These are phyloP conservation scores for Desoria tigrina DNA, from an alignment of 2,888 invertebrate species.

Conservation along the genomic window DNA sequence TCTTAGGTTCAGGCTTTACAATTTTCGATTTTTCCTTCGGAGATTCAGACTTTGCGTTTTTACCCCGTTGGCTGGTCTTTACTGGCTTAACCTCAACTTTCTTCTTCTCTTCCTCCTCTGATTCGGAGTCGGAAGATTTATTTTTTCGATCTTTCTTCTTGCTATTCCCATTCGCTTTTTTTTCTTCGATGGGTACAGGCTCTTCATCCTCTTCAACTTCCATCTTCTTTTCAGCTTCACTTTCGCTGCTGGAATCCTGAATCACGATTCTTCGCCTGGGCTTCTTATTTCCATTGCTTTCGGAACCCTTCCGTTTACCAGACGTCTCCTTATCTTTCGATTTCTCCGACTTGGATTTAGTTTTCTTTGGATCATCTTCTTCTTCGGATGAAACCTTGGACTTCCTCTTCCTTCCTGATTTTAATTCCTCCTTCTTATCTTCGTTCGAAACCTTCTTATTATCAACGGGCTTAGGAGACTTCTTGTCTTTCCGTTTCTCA, in stretches of 20 bases:
- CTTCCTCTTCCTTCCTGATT: slow-evolving; percentile 27
- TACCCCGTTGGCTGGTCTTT: background rate
- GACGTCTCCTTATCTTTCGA: background rate
- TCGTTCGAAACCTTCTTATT: background rate
- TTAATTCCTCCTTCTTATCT: background rate
- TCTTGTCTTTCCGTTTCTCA: background rate
- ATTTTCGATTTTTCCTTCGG: background rate
- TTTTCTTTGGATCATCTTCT: slow-evolving; percentile 2
- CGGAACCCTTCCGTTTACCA: background rate
- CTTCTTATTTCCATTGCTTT: slow-evolving; percentile 16
- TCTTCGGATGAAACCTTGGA: slow-evolving; percentile 35
- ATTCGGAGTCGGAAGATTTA: background rate
- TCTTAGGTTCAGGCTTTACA: background rate
- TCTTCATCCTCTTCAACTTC: slow-evolving; percentile 6
- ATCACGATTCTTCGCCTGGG: slow-evolving; percentile 32
- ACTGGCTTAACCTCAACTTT: background rate
- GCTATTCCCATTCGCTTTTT: background rate
- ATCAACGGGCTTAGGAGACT: no score
- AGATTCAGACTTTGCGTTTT: background rate
- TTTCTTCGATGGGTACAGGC: background rate
- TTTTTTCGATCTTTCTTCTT: no score
- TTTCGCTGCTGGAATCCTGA: slow-evolving; percentile 33
- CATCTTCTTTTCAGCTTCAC: slow-evolving; percentile 18
- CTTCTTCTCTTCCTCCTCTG: slow-evolving; percentile 2
- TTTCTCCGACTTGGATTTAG: background rate